These are phyloP conservation scores for Meloe dianella DNA, from an alignment of 2,888 invertebrate genomes.

Conservation along the genomic window DNA sequence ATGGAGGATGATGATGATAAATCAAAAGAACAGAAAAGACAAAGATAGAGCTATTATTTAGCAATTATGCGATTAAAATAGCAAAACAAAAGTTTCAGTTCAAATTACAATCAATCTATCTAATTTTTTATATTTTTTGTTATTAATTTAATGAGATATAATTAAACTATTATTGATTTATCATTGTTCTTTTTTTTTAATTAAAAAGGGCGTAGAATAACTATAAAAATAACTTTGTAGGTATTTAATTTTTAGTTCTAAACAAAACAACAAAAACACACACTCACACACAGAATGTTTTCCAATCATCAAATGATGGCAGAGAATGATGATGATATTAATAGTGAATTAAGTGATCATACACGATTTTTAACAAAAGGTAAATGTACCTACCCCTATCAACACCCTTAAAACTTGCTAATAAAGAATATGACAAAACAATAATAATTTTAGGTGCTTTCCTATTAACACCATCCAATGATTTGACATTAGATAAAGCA, in stretches of 20 bases:
- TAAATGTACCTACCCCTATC: no score
- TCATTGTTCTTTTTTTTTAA: slow-evolving; percentile 32
- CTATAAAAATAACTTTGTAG: slow-evolving; percentile 1
- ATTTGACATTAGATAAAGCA: slow-evolving; percentile 84
- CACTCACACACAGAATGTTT: slow-evolving; percentile 48
- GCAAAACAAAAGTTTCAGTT: slow-evolving; percentile 17
- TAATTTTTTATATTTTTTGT: neutral
- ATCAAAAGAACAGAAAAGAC: neutral
- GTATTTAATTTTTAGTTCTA: no score
- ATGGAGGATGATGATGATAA: neutral
- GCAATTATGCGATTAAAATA: slow-evolving; percentile 22
- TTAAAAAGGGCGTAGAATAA: slow-evolving; percentile 30
- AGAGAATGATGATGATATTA: slow-evolving; percentile 74
- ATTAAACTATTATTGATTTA: slow-evolving; percentile 36
- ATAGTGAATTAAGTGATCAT: slow-evolving; percentile 71
- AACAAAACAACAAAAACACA: neutral
- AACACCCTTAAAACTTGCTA: no score
- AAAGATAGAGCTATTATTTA: neutral
- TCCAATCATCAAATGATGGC: slow-evolving; percentile 59
- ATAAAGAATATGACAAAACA: no score
- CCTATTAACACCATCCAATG: slow-evolving; percentile 84
- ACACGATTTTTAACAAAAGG: slow-evolving; percentile 81
- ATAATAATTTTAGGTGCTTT: slow-evolving; percentile 67
- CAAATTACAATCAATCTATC: neutral
- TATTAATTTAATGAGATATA: slow-evolving; percentile 28